Evolutionary conservation across 53 echinoderm and acorn worm species (phyloP).

Genomic region (Echinometra lucunter): DNA sequence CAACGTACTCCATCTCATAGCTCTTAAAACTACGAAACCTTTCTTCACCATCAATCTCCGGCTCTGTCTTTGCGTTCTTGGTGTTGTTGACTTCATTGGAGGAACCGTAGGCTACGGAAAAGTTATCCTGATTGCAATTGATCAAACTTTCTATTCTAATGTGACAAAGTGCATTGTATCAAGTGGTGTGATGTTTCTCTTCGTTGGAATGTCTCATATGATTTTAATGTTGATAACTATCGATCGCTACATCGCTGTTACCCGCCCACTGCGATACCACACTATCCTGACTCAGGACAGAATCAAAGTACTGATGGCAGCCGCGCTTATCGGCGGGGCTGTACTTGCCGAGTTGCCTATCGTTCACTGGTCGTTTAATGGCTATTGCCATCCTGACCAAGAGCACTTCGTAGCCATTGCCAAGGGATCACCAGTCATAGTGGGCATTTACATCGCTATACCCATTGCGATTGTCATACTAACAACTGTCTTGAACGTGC

Average conservation of each 20-base stretch:
- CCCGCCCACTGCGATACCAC: constrained; percentile 33
- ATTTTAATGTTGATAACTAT: constrained; percentile 10
- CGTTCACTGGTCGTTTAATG: not conserved
- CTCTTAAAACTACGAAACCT: not conserved
- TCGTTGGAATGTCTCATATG: constrained; percentile 17
- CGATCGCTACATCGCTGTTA: constrained; percentile 15
- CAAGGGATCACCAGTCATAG: not conserved
- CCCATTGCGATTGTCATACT: not conserved
- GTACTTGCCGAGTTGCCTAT: not conserved
- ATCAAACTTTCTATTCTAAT: not conserved
- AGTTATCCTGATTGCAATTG: not conserved
- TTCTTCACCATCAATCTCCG: constrained; percentile 23
- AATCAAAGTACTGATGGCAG: not conserved
- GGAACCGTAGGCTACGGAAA: constrained; percentile 32
- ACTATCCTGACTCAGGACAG: not conserved
- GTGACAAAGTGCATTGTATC: not conserved
- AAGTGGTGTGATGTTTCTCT: not conserved
- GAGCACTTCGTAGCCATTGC: too few relatives aligned
- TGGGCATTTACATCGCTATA: not conserved
- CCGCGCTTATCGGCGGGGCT: not conserved
- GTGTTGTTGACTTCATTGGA: not conserved
- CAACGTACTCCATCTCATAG: not conserved
- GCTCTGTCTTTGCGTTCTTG: not conserved
- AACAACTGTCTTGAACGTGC: constrained; percentile 24
- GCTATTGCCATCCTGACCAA: not conserved